Evolutionary conservation across 2,797 vertebrate species (phyloP).

Genomic region (Botia almorhae): DNA sequence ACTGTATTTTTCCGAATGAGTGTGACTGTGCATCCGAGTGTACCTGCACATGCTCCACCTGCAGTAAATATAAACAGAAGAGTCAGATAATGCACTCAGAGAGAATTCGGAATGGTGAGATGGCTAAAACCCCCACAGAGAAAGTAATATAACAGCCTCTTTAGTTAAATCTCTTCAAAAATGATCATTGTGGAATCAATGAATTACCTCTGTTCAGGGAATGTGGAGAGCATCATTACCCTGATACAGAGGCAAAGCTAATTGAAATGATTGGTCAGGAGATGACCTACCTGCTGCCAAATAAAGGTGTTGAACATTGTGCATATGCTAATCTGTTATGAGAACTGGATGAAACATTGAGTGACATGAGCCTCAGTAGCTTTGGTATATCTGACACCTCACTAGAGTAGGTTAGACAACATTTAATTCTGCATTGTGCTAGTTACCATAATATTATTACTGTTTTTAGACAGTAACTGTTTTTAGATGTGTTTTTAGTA

Average conservation of each 20-base stretch:
- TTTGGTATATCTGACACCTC: slow-evolving; percentile 97
- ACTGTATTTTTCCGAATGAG: slow-evolving; percentile 70
- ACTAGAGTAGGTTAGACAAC: slow-evolving; percentile 88
- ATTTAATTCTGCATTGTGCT: background rate
- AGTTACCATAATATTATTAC: background rate
- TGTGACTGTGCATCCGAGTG: slow-evolving; percentile 88
- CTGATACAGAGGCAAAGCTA: slow-evolving; percentile 93
- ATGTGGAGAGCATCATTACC: slow-evolving; percentile 83
- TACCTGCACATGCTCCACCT: slow-evolving; percentile 86
- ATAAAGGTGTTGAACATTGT: slow-evolving; percentile 92
- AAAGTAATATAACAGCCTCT: background rate
- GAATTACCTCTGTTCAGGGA: slow-evolving; percentile 73
- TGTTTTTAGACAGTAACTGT: background rate
- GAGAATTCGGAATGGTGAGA: slow-evolving; percentile 87
- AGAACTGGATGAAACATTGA: slow-evolving; percentile 91
- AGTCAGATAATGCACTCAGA: slow-evolving; percentile 69
- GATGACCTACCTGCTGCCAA: slow-evolving; percentile 91
- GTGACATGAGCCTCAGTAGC: slow-evolving; percentile 93
- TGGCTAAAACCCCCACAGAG: background rate
- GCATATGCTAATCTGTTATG: slow-evolving; percentile 95
- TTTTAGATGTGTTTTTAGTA: too few relatives aligned
- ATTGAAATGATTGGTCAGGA: slow-evolving; percentile 94
- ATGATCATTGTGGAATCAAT: too few relatives aligned
- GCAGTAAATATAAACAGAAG: slow-evolving; percentile 76
- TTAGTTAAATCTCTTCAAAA: too few relatives aligned